Base-by-base conservation (phyloP, 2,113 vertebrate genomes). In the Amblyopsis rosae region DNA sequence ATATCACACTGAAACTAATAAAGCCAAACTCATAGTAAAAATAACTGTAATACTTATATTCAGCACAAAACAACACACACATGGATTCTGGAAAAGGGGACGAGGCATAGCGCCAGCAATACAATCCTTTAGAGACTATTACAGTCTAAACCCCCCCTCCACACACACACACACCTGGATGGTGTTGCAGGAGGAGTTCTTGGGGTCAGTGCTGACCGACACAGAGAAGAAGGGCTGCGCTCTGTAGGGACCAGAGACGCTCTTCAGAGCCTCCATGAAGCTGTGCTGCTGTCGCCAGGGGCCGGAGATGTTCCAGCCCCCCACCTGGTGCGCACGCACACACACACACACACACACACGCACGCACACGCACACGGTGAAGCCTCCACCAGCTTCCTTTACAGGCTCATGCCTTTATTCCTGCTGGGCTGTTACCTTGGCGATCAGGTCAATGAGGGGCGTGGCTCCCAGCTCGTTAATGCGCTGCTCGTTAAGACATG, bases 141-240 rank as follows among this genome's bases (percentile, higher is more conserved):
- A 2, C 55, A 17, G 8, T 56, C 13, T 16, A 0, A 16, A 4
- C 51, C 56, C 32, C 56, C 56, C 11, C 26, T 12, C 56, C 54
- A 3, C 54, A 1, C 5, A 9, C 56, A 9, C 35, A 13, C 33
- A 13, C 49, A 98, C 98, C 95, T 98, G 96, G 77, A 99, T 98
- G 66, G 99, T 46, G 3, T 99, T 99, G 87, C 95, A 96, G 92
- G 98, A 98, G 81, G 97, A 98, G 88, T 93, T 98, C 80, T 99
- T 99, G 45, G 96, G 95, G 79, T 99, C 98, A 0, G 96, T 92
- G 0, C 95, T 95, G 86, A 99, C 90, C 0, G 95, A 95, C 2
- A 98, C 92, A 0, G 95, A 96, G 87, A 99, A 98, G 89, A 99
- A 98, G 0, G 98, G 98, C 48, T 95, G 94, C 0, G 96, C 95